A percentile compares a stretch with the other conserved stretches of the same genome.
These are phyloP conservation scores for Lordiphosa collinella DNA, from an alignment of 1,140 invertebrate genomes.

Conservation along the genomic window DNA sequence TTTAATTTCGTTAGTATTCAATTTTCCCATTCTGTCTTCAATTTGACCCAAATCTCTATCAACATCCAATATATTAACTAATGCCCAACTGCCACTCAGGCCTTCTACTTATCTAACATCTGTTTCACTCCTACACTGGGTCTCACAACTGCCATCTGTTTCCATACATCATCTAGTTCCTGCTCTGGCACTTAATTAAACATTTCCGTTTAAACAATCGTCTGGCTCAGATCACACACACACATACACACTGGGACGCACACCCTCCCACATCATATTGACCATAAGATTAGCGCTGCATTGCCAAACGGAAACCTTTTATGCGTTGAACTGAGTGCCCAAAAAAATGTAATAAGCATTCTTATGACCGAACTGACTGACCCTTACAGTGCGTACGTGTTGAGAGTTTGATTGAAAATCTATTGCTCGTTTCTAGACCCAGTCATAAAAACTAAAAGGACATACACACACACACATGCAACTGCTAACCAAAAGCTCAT, in stretches of 20 bases:
- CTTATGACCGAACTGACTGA: constrained; percentile 44
- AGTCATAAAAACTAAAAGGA: constrained; percentile 57
- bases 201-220: constrained; percentile 48
- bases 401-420: constrained; percentile 49
- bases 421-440: constrained; percentile 20
- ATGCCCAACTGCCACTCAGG: constrained; percentile 9
- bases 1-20: neutral
- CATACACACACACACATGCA: constrained; percentile 5
- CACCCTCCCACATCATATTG: constrained; percentile 6
- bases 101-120: constrained; percentile 13
- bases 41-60: neutral
- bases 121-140: constrained; percentile 13
- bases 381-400: constrained; percentile 35
- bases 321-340: constrained; percentile 4
- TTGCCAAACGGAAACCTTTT: constrained; percentile 13
- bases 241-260: neutral
- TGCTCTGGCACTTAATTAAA: constrained; percentile 48
- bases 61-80: constrained; percentile 3
- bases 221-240: neutral
- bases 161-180: constrained; percentile 8
- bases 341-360: constrained; percentile 46
- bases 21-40: neutral
- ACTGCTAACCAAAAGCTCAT: constrained; percentile 30
- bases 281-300: constrained; percentile 27
- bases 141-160: constrained; percentile 18